Evolutionary conservation across 2,113 vertebrate species (phyloP).

Genomic region (Heterochromis multidens): DNA sequence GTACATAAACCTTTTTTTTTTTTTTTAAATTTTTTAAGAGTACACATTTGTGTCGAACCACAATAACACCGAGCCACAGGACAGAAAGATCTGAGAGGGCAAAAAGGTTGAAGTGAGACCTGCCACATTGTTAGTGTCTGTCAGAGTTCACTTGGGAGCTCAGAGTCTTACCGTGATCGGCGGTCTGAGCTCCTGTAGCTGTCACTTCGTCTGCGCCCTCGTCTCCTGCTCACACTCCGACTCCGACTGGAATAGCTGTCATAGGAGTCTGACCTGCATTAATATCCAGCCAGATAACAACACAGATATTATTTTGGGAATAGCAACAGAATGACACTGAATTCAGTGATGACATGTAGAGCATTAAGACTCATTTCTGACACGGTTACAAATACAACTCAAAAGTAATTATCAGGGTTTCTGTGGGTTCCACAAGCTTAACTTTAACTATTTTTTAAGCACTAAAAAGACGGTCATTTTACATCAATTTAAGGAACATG

Average conservation of each 20-base stretch:
- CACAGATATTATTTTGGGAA: background rate
- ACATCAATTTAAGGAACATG: background rate
- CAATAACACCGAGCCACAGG: background rate
- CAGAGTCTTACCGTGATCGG: conserved; percentile 79
- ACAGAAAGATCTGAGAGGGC: background rate
- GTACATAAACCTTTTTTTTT: no score
- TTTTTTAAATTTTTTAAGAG: no score
- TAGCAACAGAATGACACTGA: background rate
- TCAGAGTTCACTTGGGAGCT: background rate
- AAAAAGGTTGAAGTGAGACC: background rate
- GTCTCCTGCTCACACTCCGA: conserved; percentile 78
- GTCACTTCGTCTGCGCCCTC: conserved; percentile 73
- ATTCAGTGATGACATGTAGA: background rate
- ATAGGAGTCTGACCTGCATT: conserved; percentile 84
- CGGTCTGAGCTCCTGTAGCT: conserved; percentile 84
- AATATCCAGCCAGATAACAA: background rate
- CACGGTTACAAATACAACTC: background rate
- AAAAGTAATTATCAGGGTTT: background rate
- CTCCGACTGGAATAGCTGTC: conserved; percentile 91
- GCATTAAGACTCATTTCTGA: background rate
- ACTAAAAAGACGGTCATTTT: background rate
- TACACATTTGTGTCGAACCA: no score
- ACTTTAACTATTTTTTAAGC: background rate
- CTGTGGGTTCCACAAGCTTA: background rate
- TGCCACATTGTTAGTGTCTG: background rate